phyloP scores from a whole-genome alignment of 2,797 vertebrate species.

The Cossypha polioptera region DNA sequence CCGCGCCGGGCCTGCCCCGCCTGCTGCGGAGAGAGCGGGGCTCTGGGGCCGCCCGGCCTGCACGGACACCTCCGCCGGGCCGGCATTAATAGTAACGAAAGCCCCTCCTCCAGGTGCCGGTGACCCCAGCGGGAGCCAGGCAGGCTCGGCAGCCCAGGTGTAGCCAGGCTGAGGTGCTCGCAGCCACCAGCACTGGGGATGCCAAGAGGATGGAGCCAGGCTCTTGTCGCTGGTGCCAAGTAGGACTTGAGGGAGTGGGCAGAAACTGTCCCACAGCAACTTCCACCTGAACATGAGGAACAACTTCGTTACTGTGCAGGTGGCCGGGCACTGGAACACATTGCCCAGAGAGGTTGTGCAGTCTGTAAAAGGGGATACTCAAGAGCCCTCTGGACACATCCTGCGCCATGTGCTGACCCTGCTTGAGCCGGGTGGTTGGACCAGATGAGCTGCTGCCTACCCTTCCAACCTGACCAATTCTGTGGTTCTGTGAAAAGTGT shows the following conservation, averaged over 20 bases:
- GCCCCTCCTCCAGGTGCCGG: accelerated
- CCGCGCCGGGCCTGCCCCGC: background rate
- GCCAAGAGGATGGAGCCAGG: background rate
- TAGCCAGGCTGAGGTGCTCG: background rate
- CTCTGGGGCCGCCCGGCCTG: accelerated
- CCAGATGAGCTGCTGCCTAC: background rate
- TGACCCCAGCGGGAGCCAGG: accelerated
- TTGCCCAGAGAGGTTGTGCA: background rate
- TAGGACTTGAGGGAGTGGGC: background rate
- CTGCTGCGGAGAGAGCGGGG: background rate
- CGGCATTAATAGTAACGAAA: too few species aligned
- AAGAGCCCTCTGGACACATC: background rate
- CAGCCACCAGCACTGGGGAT: background rate
- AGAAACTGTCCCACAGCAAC: background rate
- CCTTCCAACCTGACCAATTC: background rate
- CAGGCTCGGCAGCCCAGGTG: accelerated
- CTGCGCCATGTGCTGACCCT: background rate
- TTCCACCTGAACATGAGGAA: too few species aligned
- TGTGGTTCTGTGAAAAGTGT: background rate
- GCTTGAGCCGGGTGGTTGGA: background rate
- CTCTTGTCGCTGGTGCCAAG: background rate
- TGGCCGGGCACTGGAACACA: background rate
- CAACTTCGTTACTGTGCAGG: background rate
- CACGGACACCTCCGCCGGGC: accelerated
- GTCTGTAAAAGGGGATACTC: background rate